A percentile compares a stretch with the other conserved stretches of the same genome.
Evolutionary conservation across 2,113 vertebrate species (phyloP).

Genomic region (Meles meles): DNA sequence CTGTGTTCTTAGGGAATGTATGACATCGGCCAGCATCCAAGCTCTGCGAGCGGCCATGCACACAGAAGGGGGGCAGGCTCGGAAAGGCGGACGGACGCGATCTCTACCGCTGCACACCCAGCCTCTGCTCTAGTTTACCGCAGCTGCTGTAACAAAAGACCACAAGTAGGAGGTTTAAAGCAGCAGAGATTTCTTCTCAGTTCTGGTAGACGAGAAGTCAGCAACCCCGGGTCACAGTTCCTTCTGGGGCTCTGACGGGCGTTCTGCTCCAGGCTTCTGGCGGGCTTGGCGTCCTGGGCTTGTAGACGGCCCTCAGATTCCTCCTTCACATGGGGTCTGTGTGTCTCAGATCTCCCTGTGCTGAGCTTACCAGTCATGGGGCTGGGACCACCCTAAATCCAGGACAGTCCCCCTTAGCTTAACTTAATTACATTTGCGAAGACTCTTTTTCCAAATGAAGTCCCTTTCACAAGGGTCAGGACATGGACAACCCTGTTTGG

Average conservation of each 20-base stretch:
- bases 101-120: neutral
- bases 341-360: neutral
- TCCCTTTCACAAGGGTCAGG: neutral
- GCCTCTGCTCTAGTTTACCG: neutral
- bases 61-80: neutral
- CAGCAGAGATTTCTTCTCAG: neutral
- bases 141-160: neutral
- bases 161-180: neutral
- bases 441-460: too few species aligned
- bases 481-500: neutral
- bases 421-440: neutral
- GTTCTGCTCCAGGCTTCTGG: neutral
- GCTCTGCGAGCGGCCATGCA: neutral
- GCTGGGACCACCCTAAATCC: neutral
- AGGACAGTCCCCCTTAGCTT: neutral
- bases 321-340: neutral
- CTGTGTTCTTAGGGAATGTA: neutral
- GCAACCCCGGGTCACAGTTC: neutral
- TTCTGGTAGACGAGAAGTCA: neutral
- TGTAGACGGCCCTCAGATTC: neutral
- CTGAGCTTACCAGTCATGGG: neutral
- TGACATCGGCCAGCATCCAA: neutral
- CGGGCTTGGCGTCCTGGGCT: neutral
- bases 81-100: rapidly evolving
- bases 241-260: too few species aligned